These are phyloP conservation scores for Chaenodraco wilsoni DNA, from an alignment of 2,797 vertebrate genomes.

Conservation along the genomic window DNA sequence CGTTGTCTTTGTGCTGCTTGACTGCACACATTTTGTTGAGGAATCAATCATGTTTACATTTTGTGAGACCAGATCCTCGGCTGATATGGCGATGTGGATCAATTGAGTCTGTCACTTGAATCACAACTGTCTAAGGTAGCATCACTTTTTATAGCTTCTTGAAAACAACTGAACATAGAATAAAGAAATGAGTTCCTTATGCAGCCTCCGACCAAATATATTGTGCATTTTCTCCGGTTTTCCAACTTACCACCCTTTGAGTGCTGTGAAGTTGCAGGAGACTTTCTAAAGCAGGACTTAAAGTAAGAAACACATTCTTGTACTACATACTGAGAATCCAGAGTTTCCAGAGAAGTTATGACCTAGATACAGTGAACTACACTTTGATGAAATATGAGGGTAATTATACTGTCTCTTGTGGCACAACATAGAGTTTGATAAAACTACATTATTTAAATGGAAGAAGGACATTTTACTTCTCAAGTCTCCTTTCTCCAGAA, in stretches of 20 bases:
- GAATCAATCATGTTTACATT: constrained; percentile 24
- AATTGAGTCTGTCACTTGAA: constrained; percentile 11
- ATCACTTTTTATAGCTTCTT: constrained; percentile 43
- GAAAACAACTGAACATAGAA: constrained; percentile 47
- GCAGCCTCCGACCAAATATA: constrained; percentile 27
- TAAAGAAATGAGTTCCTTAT: constrained; percentile 50
- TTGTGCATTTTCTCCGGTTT: constrained; percentile 34
- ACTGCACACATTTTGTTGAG: constrained; percentile 15
- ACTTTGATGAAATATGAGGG: constrained; percentile 39
- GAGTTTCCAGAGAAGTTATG: constrained; percentile 9
- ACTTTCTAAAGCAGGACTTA: constrained; percentile 26
- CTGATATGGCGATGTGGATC: constrained; percentile 32
- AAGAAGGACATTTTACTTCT: constrained; percentile 21
- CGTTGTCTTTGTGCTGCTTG: constrained; percentile 16
- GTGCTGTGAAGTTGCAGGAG: constrained; percentile 23
- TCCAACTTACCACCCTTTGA: constrained; percentile 24
- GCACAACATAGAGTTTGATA: constrained; percentile 12
- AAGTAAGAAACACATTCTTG: constrained; percentile 11
- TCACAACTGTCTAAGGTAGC: constrained; percentile 13
- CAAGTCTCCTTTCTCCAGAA: constrained; percentile 18
- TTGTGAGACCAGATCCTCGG: background rate
- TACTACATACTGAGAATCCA: background rate
- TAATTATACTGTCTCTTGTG: constrained; percentile 31
- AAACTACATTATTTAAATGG: constrained; percentile 17
- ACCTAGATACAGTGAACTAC: constrained; percentile 20